Percentiles rank a stretch among this genome's conserved stretches.
Evolutionary conservation across 2,888 invertebrate genomes (phyloP).

Genomic region (Osedax fenrisi): DNA sequence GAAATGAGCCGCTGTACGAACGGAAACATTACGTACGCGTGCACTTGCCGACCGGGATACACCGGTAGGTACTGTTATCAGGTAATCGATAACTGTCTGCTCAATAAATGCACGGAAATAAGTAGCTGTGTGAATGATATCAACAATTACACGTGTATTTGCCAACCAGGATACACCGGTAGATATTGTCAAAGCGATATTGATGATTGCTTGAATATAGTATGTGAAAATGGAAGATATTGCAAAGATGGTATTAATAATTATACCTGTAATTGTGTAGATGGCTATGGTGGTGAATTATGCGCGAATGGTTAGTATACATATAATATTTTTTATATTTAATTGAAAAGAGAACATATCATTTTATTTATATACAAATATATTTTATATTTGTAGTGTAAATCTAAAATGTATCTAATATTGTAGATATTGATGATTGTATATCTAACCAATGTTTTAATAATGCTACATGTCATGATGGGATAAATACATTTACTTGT

Average conservation of each 20-base stretch:
- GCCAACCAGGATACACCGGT: not conserved
- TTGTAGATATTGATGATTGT: not conserved
- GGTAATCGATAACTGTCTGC: not conserved
- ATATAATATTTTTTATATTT: too few relatives aligned
- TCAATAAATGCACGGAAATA: not conserved
- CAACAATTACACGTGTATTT: not conserved
- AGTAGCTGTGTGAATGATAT: not conserved
- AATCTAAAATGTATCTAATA: too few relatives aligned
- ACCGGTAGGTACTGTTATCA: not conserved
- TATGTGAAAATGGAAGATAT: not conserved
- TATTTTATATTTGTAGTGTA: too few relatives aligned
- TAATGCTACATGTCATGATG: not conserved
- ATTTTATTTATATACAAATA: too few relatives aligned
- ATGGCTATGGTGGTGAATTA: not conserved
- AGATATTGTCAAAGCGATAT: not conserved
- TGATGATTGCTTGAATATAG: not conserved
- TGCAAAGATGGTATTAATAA: not conserved
- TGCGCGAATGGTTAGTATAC: not conserved
- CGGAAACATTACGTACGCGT: not conserved
- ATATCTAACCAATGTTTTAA: not conserved
- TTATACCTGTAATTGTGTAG: not conserved
- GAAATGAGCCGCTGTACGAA: not conserved
- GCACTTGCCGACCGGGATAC: not conserved
- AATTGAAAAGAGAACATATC: too few relatives aligned
- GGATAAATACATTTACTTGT: not conserved